phyloP scores from a whole-genome alignment of 2,113 vertebrate species.

The Dicerorhinus sumatrensis region DNA sequence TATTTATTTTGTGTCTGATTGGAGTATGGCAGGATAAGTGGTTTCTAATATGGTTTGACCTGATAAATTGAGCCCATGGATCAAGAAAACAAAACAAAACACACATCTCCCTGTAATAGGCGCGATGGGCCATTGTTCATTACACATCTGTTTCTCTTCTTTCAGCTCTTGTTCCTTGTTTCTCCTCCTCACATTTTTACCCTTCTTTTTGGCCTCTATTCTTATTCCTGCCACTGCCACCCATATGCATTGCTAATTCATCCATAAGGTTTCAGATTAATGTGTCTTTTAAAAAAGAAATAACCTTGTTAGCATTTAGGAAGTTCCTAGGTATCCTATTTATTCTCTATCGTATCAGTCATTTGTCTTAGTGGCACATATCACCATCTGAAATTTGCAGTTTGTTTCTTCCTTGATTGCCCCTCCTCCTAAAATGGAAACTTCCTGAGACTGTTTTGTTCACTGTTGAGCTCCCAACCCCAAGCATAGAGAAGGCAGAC shows the following conservation, averaged over 20 bases:
- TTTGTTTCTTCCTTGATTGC: conserved; percentile 41
- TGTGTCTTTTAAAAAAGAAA: not conserved
- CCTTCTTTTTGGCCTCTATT: not conserved
- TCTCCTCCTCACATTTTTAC: not conserved
- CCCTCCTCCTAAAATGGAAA: not conserved
- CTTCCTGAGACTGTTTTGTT: not conserved
- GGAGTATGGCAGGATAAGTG: not conserved
- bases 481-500: not conserved
- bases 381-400: not conserved
- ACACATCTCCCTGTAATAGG: not conserved
- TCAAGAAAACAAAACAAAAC: not conserved
- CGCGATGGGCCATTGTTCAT: not conserved
- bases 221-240: not conserved
- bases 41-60: not conserved
- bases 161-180: not conserved
- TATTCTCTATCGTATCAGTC: not conserved
- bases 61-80: not conserved
- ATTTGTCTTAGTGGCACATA: not conserved
- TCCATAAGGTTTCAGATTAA: not conserved
- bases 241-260: not conserved
- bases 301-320: not conserved
- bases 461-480: not conserved
- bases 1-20: not conserved
- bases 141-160: not conserved
- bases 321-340: not conserved